Evolutionary conservation across 2,113 vertebrate species (phyloP).

Genomic region (Empidonax traillii): DNA sequence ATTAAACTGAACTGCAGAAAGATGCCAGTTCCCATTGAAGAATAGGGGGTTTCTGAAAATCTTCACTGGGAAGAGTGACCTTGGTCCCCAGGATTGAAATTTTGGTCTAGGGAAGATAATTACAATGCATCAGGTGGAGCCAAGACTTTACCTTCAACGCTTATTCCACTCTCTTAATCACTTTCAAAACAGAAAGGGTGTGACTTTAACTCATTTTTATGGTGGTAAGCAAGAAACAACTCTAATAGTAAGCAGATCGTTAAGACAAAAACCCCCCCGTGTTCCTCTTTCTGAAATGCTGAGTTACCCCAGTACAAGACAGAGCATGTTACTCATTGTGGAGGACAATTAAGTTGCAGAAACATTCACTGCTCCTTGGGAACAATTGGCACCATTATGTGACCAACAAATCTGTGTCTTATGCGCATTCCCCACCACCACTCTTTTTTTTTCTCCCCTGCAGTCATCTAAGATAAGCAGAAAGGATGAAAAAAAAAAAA

Average conservation of each 20-base stretch:
- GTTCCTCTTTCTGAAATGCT: constrained; percentile 1
- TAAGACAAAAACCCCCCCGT: background rate
- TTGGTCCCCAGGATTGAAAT: background rate
- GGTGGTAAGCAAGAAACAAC: background rate
- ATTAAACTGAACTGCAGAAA: background rate
- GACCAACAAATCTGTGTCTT: constrained; percentile 23
- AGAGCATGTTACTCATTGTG: constrained; percentile 65
- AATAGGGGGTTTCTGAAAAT: background rate
- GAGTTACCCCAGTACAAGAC: constrained; percentile 56
- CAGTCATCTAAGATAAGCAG: background rate
- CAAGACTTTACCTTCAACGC: background rate
- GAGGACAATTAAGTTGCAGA: constrained; percentile 58
- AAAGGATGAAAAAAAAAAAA: too few species aligned
- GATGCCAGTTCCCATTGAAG: background rate
- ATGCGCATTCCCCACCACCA: background rate
- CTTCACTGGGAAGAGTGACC: background rate
- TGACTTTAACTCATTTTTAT: background rate
- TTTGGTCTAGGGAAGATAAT: background rate
- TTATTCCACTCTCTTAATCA: background rate
- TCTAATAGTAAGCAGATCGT: background rate
- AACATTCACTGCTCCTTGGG: constrained; percentile 29
- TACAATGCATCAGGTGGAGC: background rate
- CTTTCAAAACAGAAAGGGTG: background rate
- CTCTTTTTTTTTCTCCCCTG: background rate
- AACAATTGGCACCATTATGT: constrained; percentile 47